These are phyloP conservation scores for Narcine bancroftii DNA, from an alignment of 2,113 vertebrate species.

Conservation along the genomic window DNA sequence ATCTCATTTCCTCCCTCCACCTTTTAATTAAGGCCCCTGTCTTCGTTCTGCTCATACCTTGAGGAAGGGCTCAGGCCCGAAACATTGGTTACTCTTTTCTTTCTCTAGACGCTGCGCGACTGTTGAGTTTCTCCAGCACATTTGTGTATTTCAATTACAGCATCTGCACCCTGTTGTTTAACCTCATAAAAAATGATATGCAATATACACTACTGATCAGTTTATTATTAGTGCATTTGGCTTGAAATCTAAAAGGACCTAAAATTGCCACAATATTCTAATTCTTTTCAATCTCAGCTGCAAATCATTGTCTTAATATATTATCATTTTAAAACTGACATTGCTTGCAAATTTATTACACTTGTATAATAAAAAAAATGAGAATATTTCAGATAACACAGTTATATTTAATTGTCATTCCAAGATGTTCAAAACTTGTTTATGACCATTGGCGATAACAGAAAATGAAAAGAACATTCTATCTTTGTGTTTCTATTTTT, in stretches of 20 bases:
- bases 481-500: neutral
- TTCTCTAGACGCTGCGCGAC: too few species aligned
- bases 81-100: too few species aligned
- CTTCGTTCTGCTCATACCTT: too few species aligned
- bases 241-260: neutral
- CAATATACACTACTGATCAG: neutral
- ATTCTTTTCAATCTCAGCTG: neutral
- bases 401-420: neutral
- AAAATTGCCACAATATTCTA: neutral
- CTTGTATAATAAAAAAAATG: neutral
- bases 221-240: neutral
- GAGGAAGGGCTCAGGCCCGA: too few species aligned
- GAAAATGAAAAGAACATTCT: neutral
- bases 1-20: too few species aligned
- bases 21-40: too few species aligned
- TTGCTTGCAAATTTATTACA: neutral
- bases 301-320: conserved; percentile 13
- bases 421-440: neutral
- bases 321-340: neutral
- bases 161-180: too few species aligned
- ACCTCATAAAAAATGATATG: too few species aligned
- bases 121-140: too few species aligned
- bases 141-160: too few species aligned
- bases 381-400: neutral
- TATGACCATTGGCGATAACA: neutral